These are phyloP conservation scores for Diabrotica undecimpunctata DNA, from an alignment of 1,140 invertebrate genomes.

Conservation along the genomic window DNA sequence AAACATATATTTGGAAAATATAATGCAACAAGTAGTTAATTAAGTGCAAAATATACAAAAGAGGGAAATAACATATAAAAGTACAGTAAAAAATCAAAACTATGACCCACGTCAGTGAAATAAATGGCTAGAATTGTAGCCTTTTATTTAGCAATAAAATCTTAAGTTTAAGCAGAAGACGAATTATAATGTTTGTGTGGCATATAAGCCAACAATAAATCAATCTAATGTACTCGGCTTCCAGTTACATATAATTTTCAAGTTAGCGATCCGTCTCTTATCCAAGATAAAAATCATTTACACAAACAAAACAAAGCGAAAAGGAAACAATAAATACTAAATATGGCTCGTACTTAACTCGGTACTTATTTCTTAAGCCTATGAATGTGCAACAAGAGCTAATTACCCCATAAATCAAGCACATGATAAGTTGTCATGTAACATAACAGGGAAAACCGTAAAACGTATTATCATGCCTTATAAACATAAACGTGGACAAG, in stretches of 20 bases:
- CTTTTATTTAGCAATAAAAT: too few species aligned
- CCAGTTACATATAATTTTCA: not conserved
- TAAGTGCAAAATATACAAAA: too few species aligned
- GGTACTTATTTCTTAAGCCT: not conserved
- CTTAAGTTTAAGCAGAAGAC: too few species aligned
- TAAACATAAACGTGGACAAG: conserved; percentile 24
- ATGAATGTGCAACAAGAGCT: conserved; percentile 1
- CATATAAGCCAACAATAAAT: too few species aligned
- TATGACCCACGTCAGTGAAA: too few species aligned
- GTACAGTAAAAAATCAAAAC: too few species aligned
- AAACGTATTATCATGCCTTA: conserved; percentile 20
- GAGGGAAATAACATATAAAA: too few species aligned
- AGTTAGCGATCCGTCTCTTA: not conserved
- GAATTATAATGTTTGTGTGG: too few species aligned
- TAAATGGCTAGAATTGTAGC: too few species aligned
- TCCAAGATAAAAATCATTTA: not conserved
- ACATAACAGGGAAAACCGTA: conserved; percentile 18
- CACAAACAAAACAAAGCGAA: not conserved
- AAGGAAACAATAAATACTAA: conserved; percentile 3
- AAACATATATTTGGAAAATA: too few species aligned
- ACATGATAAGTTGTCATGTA: conserved; percentile 19
- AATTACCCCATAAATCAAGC: conserved; percentile 17
- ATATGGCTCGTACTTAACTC: not conserved
- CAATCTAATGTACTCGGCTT: too few species aligned
- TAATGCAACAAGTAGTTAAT: too few species aligned